Evolutionary conservation across 1,140 invertebrate species (phyloP).

Genomic region (Trichonephila clavipes): DNA sequence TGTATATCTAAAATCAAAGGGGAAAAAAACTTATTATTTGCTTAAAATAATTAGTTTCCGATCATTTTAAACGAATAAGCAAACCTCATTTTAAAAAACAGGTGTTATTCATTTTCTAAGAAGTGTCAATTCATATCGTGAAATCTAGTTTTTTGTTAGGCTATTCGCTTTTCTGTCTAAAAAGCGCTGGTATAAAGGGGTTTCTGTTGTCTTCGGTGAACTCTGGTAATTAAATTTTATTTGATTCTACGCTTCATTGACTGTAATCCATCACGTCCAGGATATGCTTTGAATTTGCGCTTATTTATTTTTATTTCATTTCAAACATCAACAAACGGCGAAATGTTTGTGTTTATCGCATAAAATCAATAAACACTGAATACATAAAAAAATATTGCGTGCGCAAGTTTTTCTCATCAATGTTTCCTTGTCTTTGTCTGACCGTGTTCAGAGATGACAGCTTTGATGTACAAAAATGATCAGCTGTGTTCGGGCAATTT

Average conservation of each 20-base stretch:
- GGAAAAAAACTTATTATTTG: too few species aligned
- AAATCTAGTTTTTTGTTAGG: not conserved
- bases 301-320: constrained; percentile 3
- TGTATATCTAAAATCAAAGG: too few species aligned
- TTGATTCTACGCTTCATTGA: not conserved
- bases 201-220: not conserved
- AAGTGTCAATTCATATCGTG: not conserved
- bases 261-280: not conserved
- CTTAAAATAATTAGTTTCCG: not conserved
- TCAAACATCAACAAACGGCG: not conserved
- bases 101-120: not conserved
- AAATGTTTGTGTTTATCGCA: not conserved
- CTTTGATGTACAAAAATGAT: not conserved
- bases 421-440: not conserved
- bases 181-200: not conserved
- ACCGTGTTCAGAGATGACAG: not conserved
- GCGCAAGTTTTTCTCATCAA: not conserved
- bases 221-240: not conserved
- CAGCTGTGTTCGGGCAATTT: not conserved
- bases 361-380: constrained; percentile 7
- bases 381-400: not conserved
- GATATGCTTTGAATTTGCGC: not conserved
- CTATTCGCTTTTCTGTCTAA: not conserved
- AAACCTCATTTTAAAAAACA: not conserved
- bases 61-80: not conserved